Percentiles rank a stretch among this genome's conserved stretches.
Conservation (phyloP, 2,888 invertebrate genomes). For the Drosophila anomelani region DNA sequence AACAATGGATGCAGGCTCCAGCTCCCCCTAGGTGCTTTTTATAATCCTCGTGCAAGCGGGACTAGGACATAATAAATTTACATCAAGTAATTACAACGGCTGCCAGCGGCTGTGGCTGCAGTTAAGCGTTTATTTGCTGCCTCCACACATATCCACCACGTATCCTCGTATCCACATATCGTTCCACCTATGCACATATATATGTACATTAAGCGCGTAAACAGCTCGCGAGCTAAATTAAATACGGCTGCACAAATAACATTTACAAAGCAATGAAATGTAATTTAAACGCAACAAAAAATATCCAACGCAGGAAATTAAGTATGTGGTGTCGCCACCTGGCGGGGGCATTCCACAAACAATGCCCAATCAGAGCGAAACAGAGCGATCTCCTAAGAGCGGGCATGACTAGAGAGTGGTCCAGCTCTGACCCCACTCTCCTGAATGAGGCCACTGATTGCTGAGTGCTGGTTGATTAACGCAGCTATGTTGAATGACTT, state of each 20-base stretch:
- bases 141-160: conserved; percentile 16
- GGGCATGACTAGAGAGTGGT: conserved; percentile 13
- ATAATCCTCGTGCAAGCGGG: conserved; percentile 2
- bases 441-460: conserved; percentile 62
- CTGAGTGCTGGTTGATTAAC: conserved; percentile 58
- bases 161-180: background rate
- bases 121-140: conserved; percentile 41
- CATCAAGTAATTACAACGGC: conserved; percentile 41
- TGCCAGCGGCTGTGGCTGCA: conserved; percentile 49
- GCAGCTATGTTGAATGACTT: conserved; percentile 51
- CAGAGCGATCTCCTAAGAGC: conserved; percentile 10
- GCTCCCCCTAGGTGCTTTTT: conserved; percentile 17
- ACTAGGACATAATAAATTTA: conserved; percentile 52
- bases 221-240: conserved; percentile 72
- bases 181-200: background rate
- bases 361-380: conserved; percentile 37
- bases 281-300: conserved; percentile 40
- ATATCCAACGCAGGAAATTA: conserved; percentile 33
- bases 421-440: conserved; percentile 10
- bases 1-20: conserved; percentile 3
- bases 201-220: conserved; percentile 42
- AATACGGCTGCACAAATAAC: conserved; percentile 73
- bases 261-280: conserved; percentile 58
- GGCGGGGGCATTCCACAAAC: conserved; percentile 25
- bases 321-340: conserved; percentile 44